Conservation (phyloP, 2,888 invertebrate species). For the Unio pictorum region DNA sequence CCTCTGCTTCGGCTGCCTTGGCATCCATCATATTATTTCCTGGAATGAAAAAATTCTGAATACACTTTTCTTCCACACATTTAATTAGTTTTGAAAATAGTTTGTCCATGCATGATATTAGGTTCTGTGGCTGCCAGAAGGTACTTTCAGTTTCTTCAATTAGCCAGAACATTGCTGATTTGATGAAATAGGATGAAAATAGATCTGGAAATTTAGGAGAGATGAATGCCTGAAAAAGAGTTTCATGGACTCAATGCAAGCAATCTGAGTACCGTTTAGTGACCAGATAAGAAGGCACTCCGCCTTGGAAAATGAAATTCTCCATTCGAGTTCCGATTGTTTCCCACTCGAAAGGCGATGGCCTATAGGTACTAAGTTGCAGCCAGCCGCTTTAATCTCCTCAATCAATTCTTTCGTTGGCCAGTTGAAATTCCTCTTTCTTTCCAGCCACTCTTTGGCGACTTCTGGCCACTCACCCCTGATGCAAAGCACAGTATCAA, state of each 20-base stretch:
- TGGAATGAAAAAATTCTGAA: constrained; percentile 8
- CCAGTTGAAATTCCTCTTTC: neutral
- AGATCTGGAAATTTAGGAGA: constrained; percentile 5
- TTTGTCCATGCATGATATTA: neutral
- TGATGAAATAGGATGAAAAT: constrained; percentile 9
- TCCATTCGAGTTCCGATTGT: constrained; percentile 3
- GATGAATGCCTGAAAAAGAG: neutral
- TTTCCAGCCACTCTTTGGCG: constrained; percentile 1
- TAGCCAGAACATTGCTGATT: constrained; percentile 7
- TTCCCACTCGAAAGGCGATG: constrained; percentile 2
- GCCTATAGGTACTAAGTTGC: constrained; percentile 9
- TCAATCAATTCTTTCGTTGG: neutral
- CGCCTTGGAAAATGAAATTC: constrained; percentile 8
- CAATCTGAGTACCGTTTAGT: neutral
- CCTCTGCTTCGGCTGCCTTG: neutral
- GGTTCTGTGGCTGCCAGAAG: constrained; percentile 2
- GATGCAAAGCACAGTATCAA: constrained; percentile 4
- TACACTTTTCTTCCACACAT: neutral
- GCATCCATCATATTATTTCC: constrained; percentile 1
- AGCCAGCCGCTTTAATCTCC: neutral
- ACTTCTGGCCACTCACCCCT: constrained; percentile 2
- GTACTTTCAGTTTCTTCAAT: constrained; percentile 4
- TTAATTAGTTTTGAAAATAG: neutral
- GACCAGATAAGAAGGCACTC: constrained; percentile 5
- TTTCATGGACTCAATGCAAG: constrained; percentile 4